These are phyloP conservation scores for Melanaphis sacchari DNA, from an alignment of 1,140 invertebrate species.

Conservation along the genomic window DNA sequence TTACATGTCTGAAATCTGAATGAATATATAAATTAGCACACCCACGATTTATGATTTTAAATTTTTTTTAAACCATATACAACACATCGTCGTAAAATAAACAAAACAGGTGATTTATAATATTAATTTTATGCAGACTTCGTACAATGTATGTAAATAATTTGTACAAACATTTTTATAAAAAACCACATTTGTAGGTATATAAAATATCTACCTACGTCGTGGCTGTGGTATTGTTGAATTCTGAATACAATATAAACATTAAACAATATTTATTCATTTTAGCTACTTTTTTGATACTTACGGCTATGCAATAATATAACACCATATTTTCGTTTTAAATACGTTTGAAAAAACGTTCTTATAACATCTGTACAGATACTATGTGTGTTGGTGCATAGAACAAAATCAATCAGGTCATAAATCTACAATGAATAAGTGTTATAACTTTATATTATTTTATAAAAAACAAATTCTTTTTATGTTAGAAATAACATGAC, in stretches of 20 bases:
- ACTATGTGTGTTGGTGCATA: not conserved
- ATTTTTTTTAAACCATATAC: too few species aligned
- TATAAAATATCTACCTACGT: not conserved
- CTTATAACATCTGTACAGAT: not conserved
- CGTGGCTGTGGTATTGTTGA: not conserved
- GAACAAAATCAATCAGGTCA: not conserved
- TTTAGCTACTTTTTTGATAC: not conserved
- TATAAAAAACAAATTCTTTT: not conserved
- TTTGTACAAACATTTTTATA: not conserved
- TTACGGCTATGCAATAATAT: not conserved
- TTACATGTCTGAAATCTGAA: too few species aligned
- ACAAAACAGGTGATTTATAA: too few species aligned
- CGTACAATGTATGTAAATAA: too few species aligned
- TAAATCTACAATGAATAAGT: not conserved
- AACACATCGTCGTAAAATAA: too few species aligned
- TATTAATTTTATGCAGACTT: too few species aligned
- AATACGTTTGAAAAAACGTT: not conserved
- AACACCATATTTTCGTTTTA: not conserved
- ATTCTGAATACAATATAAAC: not conserved
- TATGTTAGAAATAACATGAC: too few species aligned
- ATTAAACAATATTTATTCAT: not conserved
- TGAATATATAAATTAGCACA: too few species aligned
- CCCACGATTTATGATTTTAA: too few species aligned
- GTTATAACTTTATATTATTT: not conserved
- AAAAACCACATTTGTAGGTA: not conserved